Conservation (phyloP, 2,113 vertebrate species). For the Climacteris rufus region DNA sequence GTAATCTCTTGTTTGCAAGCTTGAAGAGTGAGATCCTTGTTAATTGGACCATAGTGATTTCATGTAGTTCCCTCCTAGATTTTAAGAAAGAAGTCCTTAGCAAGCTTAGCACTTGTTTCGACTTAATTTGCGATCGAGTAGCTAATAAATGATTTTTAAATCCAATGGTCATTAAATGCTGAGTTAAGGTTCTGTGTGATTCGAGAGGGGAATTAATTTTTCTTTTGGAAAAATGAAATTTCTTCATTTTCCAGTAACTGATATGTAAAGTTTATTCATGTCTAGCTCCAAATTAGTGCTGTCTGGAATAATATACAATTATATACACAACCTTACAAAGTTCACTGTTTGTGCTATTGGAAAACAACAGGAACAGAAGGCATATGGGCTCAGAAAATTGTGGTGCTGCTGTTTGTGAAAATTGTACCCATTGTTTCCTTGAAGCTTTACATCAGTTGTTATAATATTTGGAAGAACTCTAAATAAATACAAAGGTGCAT, state of each 20-base stretch:
- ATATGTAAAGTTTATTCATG: not conserved
- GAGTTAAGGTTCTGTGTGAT: not conserved
- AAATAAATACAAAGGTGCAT: not conserved
- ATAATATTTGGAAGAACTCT: not conserved
- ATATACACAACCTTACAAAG: not conserved
- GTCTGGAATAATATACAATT: not conserved
- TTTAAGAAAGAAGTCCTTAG: conserved; percentile 10
- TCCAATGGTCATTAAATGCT: not conserved
- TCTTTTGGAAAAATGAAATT: not conserved
- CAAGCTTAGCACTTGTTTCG: not conserved
- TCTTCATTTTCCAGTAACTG: not conserved
- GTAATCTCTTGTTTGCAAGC: conserved; percentile 61
- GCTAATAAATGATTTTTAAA: not conserved
- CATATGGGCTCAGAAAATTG: not conserved
- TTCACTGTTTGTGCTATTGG: not conserved
- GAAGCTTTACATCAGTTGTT: not conserved
- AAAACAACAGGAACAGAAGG: not conserved
- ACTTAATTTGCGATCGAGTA: not conserved
- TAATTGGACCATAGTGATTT: conserved; percentile 71
- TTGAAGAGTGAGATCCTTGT: conserved; percentile 53
- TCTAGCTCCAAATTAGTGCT: not conserved
- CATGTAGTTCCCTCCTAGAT: not conserved
- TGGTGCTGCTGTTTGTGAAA: not conserved
- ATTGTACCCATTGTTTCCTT: not conserved
- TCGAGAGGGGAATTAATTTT: not conserved